These are phyloP conservation scores for Orchestes rusci DNA, from an alignment of 2,888 invertebrate genomes.

Conservation along the genomic window DNA sequence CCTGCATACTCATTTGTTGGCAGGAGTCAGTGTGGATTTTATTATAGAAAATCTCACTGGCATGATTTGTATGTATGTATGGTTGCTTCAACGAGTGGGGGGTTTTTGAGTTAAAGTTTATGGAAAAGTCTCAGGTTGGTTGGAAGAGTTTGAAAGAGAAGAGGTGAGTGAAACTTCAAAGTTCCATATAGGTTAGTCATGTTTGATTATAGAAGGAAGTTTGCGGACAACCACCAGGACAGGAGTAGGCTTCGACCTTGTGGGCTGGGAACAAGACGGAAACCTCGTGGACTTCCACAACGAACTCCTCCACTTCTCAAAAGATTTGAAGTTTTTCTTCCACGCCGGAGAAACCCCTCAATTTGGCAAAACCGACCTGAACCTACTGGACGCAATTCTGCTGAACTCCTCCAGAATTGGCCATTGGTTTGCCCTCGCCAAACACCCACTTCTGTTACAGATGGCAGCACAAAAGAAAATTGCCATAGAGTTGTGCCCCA, in stretches of 20 bases:
- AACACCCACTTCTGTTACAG: slow-evolving; percentile 62
- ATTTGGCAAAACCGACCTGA: slow-evolving; percentile 57
- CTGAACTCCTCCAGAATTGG: slow-evolving; percentile 69
- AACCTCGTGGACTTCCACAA: slow-evolving; percentile 56
- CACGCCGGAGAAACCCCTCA: slow-evolving; percentile 74
- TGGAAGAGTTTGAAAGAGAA: slow-evolving; percentile 50
- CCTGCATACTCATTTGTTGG: slow-evolving; percentile 63
- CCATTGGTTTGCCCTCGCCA: slow-evolving; percentile 66
- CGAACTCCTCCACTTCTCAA: slow-evolving; percentile 42
- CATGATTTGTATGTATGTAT: slow-evolving; percentile 52
- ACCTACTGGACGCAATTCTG: slow-evolving; percentile 69
- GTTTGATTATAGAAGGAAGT: no score
- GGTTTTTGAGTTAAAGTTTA: slow-evolving; percentile 38
- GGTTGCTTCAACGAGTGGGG: slow-evolving; percentile 37
- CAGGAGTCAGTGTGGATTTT: slow-evolving; percentile 55
- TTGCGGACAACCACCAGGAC: no score
- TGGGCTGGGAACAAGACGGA: slow-evolving; percentile 71
- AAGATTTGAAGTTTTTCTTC: slow-evolving; percentile 60
- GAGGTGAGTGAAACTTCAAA: no score
- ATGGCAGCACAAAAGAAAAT: slow-evolving; percentile 55
- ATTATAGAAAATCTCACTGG: slow-evolving; percentile 56
- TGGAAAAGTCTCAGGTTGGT: slow-evolving; percentile 20
- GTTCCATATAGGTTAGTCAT: no score
- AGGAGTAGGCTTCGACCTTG: slow-evolving; percentile 78
- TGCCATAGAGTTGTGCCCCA: slow-evolving; percentile 69